Conservation (phyloP, 1,140 invertebrate species). For the Drosophila sturtevanti region DNA sequence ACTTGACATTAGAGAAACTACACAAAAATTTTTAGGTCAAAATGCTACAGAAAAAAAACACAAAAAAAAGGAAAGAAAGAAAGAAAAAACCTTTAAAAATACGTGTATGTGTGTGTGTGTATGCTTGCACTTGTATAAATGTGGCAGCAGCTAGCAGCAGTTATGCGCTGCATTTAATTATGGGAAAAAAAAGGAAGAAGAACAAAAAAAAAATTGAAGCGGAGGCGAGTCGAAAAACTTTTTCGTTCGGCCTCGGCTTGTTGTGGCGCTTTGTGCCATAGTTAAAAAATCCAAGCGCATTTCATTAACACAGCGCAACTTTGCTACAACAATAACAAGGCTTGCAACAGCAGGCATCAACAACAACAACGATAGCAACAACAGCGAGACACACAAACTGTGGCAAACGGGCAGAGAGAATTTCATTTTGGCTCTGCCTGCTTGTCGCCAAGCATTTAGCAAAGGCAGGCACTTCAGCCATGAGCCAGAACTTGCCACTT, state of each 20-base stretch:
- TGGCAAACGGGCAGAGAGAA: conserved; percentile 44
- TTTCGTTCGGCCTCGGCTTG: conserved; percentile 57
- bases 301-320: conserved; percentile 78
- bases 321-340: conserved; percentile 66
- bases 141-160: conserved; percentile 57
- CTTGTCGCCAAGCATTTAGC: conserved; percentile 67
- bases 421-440: conserved; percentile 44
- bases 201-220: conserved; percentile 32
- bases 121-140: conserved; percentile 49
- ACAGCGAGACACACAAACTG: conserved; percentile 34
- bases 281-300: conserved; percentile 69
- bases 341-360: conserved; percentile 40
- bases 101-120: conserved; percentile 20
- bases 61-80: too few relatives aligned
- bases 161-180: conserved; percentile 80
- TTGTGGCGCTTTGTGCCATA: conserved; percentile 52
- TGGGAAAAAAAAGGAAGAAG: conserved; percentile 53
- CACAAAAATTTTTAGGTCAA: conserved; percentile 70
- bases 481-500: conserved; percentile 65
- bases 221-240: conserved; percentile 50
- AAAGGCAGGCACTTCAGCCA: conserved; percentile 57
- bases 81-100: conserved; percentile 61
- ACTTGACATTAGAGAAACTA: conserved; percentile 70
- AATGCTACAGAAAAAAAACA: conserved; percentile 45
- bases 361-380: conserved; percentile 24